Evolutionary conservation across 1,140 invertebrate genomes (phyloP).

Genomic region (Tetraneura akinire): DNA sequence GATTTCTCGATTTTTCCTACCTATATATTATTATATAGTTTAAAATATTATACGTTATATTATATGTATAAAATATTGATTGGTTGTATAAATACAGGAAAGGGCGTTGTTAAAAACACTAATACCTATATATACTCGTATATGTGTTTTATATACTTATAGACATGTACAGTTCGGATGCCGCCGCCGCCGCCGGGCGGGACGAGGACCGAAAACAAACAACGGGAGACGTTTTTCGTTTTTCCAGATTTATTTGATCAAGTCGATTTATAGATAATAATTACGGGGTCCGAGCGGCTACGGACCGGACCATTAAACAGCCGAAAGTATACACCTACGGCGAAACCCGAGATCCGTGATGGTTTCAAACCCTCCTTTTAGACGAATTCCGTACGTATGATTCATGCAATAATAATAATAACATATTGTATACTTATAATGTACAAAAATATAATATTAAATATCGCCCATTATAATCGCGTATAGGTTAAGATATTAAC

Average conservation of each 20-base stretch:
- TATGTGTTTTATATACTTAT: too few species aligned
- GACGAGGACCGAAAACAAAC: slow-evolving; percentile 41
- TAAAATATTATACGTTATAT: too few species aligned
- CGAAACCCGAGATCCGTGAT: slow-evolving; percentile 41
- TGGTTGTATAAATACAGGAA: slow-evolving; percentile 1
- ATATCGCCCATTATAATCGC: too few species aligned
- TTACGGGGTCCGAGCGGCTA: slow-evolving; percentile 36
- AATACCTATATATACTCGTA: too few species aligned
- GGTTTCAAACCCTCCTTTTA: slow-evolving; percentile 17
- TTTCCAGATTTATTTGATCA: slow-evolving; percentile 50
- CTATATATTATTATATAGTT: background rate
- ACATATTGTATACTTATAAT: background rate
- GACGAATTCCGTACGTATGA: slow-evolving; percentile 46
- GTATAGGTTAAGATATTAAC: too few species aligned
- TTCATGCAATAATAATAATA: slow-evolving; percentile 2
- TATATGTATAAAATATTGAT: slow-evolving; percentile 9
- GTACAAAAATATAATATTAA: background rate
- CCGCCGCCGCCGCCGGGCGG: slow-evolving; percentile 42
- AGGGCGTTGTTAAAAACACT: background rate
- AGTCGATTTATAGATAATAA: slow-evolving; percentile 51
- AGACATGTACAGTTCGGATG: slow-evolving; percentile 26
- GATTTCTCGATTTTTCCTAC: slow-evolving; percentile 33
- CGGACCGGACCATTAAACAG: slow-evolving; percentile 35
- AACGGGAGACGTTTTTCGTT: slow-evolving; percentile 50
- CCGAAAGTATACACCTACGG: slow-evolving; percentile 39